Percentiles rank a stretch among this genome's conserved stretches.
These are phyloP conservation scores for Colletes latitarsis DNA, from an alignment of 1,140 invertebrate genomes.

Conservation along the genomic window DNA sequence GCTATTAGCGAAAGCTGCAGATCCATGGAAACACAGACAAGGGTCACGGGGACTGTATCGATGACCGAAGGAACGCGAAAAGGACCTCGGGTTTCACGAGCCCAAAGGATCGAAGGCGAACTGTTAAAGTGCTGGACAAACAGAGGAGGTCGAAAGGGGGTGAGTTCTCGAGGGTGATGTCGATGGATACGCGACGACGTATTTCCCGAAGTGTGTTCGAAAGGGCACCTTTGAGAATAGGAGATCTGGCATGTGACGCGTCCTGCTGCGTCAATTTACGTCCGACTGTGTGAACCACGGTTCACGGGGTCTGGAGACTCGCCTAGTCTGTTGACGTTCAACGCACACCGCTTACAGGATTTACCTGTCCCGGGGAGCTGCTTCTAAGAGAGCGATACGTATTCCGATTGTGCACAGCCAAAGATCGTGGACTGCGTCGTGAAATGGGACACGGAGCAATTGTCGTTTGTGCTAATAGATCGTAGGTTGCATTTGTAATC, in stretches of 20 bases:
- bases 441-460: conserved; percentile 21
- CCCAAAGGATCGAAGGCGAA: conserved; percentile 41
- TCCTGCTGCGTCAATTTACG: conserved; percentile 34
- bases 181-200: conserved; percentile 49
- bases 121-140: conserved; percentile 74
- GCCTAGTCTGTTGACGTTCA: neutral
- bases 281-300: conserved; percentile 9
- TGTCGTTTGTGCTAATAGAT: conserved; percentile 16
- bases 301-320: neutral
- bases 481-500: conserved; percentile 14
- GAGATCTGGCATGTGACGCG: conserved; percentile 35
- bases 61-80: neutral
- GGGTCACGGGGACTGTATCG: neutral
- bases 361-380: neutral
- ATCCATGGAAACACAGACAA: conserved; percentile 33
- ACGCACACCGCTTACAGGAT: neutral
- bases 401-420: conserved; percentile 20
- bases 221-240: conserved; percentile 53
- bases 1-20: conserved; percentile 51
- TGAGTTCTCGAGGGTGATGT: conserved; percentile 37
- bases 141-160: conserved; percentile 37
- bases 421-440: conserved; percentile 14
- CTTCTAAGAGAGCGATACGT: neutral
- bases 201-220: conserved; percentile 29
- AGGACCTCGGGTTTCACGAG: conserved; percentile 24